Evolutionary conservation across 2,888 invertebrate genomes (phyloP).

Genomic region (Fabriciana adippe): DNA sequence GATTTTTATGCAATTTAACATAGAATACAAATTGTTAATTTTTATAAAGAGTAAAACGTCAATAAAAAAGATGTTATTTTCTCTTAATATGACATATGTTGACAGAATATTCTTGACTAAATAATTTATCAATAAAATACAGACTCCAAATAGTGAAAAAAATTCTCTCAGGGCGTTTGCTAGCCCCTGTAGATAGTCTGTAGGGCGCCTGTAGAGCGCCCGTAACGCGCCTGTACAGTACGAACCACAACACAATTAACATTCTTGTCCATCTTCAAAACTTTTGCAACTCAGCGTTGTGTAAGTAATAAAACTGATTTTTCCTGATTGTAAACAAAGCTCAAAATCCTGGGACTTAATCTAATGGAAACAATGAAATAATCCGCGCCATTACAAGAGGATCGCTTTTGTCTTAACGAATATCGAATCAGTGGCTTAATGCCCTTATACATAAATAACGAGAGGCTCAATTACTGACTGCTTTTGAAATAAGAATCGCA

Average conservation of each 20-base stretch:
- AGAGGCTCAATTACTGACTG: constrained; percentile 14
- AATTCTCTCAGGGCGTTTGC: too few relatives aligned
- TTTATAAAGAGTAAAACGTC: too few relatives aligned
- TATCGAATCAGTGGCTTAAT: constrained; percentile 31
- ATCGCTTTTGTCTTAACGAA: constrained; percentile 22
- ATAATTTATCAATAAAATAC: too few relatives aligned
- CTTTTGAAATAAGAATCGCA: background rate
- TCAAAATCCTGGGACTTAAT: constrained; percentile 23
- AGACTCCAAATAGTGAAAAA: too few relatives aligned
- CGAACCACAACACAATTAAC: constrained; percentile 26
- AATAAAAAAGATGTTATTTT: too few relatives aligned
- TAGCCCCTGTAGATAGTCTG: too few relatives aligned
- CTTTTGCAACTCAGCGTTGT: constrained; percentile 3
- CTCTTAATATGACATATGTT: too few relatives aligned
- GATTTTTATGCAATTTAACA: too few relatives aligned
- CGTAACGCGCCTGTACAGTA: background rate
- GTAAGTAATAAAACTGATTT: constrained; percentile 26
- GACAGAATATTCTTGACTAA: too few relatives aligned
- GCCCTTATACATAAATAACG: constrained; percentile 29
- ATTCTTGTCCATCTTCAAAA: constrained; percentile 20
- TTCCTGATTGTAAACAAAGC: constrained; percentile 26
- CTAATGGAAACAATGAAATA: constrained; percentile 25
- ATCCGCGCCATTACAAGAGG: constrained; percentile 23
- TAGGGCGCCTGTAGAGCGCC: background rate
- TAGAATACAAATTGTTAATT: too few relatives aligned